Evolutionary conservation across 2,888 invertebrate species (phyloP), one percentile per base, ranked within the genome.

Genomic region (Ischnus inquisitorius): DNA sequence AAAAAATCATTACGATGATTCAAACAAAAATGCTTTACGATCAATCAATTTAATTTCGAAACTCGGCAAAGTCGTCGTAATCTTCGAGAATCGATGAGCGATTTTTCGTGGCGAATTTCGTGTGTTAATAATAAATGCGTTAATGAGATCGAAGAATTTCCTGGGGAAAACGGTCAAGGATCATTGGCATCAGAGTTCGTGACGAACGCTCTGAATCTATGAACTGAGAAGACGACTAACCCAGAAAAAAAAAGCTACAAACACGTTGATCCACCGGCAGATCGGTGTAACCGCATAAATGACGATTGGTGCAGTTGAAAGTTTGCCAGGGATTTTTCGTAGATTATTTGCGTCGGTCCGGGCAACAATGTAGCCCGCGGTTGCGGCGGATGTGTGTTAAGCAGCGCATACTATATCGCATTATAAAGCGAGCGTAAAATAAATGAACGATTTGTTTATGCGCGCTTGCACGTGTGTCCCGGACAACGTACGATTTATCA

Each of bases 361-460:
- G 79, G 54, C 72, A 72, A 79, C 72, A 79, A 72, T 72, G 54
- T 72, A 48, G 65, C 28, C 28, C 65, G 78, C 51, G 71, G 78
- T 79, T 79, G 62, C 78, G 62, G 62, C 48, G 28, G 62, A 51
- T 34, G 34, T 22, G 22, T 12, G 54, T 10, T 43, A 68, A 68
- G 68, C 19, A 19, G 16, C 54, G 54, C 41, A 12, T 57, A 28
- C 41, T 22, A 68, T 68, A 77, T 60, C 46, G 60, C 46, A 60
- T 68, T 77, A 34, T 77, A 48, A 75, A 68, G 43, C 19, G 28
- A 43, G 28, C 43, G 25, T 19, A 19, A 60, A 48, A 62, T 41
- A 25, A 71, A 71, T 12, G 69, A 64, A 62, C 62, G 48, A 71
- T 71, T 51, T 69, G 62, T 62, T 68, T 69, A 77, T 62, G 57